Evolutionary conservation across 2,797 vertebrate genomes (phyloP), one percentile per base, ranked within the genome.

Genomic region (Passerculus sandwichensis): DNA sequence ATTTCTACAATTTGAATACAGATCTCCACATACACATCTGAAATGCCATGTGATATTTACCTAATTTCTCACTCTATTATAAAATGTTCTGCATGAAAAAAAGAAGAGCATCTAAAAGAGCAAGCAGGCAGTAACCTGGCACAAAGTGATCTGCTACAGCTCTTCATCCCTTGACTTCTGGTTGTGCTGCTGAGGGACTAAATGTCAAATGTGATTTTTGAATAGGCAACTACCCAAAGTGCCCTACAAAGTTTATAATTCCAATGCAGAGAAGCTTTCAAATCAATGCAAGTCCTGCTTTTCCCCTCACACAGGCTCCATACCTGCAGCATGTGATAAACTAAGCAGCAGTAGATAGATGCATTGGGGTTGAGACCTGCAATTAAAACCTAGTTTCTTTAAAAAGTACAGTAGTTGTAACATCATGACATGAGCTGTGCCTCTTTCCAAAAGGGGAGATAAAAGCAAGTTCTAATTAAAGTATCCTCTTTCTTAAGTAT

Each of bases 21-120:
- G 66, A 93, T 93, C 61, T 95, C 75, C 67, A 50, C 32, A 54
- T 47, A 48, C 75, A 83, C 91, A 92, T 88, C 67, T 79, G 34
- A 88, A 93, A 79, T 54, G 44, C 56, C 69, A 61, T 42, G 59
- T 75, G 34, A 78, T 2, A 11, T 40, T 91, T 77, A 80, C n/a
- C 64, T 85, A 74, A 81, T 94, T 94, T 87, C 66, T 71, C 8
- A 8, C 90, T 95, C 81, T 40, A 56, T 92, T 91, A 57, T 53
- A 83, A 88, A 91, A 30, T 42, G 17, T 74, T 42, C 85, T 66
- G n/a, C 44, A 60, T 8, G 3, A 19, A 23, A 70, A 18, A 44
- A 32, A 36, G 21, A 76, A 87, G 4, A 56, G 2, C 1, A 2
- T 15, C 12, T 44, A 66, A 89, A 64, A 18, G 13, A 75, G 10